Evolutionary conservation across 2,797 vertebrate species (phyloP).

Genomic region (Hypotaenidia philippensis): DNA sequence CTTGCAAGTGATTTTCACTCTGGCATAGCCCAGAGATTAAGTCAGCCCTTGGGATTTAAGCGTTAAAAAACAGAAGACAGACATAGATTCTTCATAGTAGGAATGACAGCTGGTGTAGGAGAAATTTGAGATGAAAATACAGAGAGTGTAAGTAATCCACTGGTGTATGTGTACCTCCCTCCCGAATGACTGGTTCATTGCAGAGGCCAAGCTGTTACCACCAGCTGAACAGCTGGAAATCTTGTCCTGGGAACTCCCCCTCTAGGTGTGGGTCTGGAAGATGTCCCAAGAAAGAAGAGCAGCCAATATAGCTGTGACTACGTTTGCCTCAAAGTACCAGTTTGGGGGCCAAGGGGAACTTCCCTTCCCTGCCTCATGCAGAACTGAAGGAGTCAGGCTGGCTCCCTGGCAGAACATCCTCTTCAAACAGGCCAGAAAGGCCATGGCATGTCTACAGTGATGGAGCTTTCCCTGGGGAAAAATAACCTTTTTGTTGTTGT

Average conservation of each 20-base stretch:
- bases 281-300: background rate
- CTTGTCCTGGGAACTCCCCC: background rate
- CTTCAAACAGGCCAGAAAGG: background rate
- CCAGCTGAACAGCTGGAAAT: background rate
- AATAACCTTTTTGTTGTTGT: background rate
- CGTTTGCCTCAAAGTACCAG: background rate
- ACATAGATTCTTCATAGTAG: background rate
- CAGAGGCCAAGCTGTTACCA: background rate
- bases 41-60: background rate
- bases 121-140: background rate
- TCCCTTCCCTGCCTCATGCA: background rate
- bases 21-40: background rate
- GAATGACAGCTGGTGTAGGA: background rate
- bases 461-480: constrained; percentile 10
- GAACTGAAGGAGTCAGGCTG: constrained; percentile 1
- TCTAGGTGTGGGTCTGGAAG: background rate
- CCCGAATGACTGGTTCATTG: background rate
- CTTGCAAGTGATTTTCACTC: background rate
- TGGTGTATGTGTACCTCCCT: background rate
- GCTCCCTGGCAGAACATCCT: constrained; percentile 31
- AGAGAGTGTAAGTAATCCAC: background rate
- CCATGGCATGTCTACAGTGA: background rate
- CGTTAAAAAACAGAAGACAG: background rate
- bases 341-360: accelerated
- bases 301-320: background rate